Evolutionary conservation across 2,888 invertebrate genomes (phyloP), one percentile per base, ranked within the genome.

Genomic region (Netelia virgata): DNA sequence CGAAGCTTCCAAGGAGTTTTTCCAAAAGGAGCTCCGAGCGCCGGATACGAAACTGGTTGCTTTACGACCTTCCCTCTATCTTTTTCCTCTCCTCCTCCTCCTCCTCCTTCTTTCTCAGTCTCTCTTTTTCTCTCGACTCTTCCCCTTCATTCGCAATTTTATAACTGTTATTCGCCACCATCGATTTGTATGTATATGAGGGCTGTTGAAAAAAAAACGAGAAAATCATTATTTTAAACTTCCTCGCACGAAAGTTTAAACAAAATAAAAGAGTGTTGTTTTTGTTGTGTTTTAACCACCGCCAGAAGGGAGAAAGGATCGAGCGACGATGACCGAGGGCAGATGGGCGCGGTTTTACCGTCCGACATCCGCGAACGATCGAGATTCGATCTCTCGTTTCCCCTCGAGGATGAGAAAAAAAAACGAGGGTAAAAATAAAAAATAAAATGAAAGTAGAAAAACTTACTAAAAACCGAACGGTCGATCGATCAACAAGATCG

Each of bases 21-120:
- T 72, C 68, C 78, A 59, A 73, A 61, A 63, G 53, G 53, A 73
- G 77, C 78, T 73, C 18, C 57, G 41, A 61, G 77, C 83, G 64
- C 73, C 83, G 83, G 83, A 83, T 83, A 78, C 73, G 50, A 83
- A 83, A 83, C 83, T 83, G 78, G 83, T 83, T 83, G 61, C 64
- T 73, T 77, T 68, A 72, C 78, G 72, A 53, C n/a, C 76, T 53
- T 63, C 76, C 16, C 36, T 36, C 36, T 36, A 36, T 36, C 36
- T 36, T 36, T 36, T 36, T 6, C 36, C 36, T 36, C 6, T 5
- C 3, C 36, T 36, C 36, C 36, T 36, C 36, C 53, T 53, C 53
- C 2, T n/a, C n/a, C 53, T 11, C 11, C 11, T 9, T 11, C n/a
- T 50, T 3, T 50, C 69, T 28, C 50, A 28, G 16, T 43, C 18